Evolutionary conservation across 1,140 invertebrate genomes (phyloP), one percentile per base, ranked within the genome.

Genomic region (Diabrotica undecimpunctata): DNA sequence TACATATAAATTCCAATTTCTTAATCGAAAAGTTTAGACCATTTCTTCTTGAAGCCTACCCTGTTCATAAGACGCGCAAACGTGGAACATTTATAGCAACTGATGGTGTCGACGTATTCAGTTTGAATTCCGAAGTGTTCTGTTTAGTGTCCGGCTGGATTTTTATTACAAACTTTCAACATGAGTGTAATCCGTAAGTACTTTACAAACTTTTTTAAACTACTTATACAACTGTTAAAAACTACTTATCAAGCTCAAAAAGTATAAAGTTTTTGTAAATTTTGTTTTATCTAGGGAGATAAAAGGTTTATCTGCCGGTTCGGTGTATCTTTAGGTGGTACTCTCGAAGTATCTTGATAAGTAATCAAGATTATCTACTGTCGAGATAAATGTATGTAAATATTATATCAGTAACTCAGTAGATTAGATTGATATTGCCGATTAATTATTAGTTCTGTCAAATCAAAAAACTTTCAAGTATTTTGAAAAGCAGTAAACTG

Each of bases 111-210:
- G 8, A 46, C 41, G 41, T 46, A 46, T 46, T 46, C 41, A 46
- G 41, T 46, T 46, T 46, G 41, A 46, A 46, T 10, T 46, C n/a
- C 41, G 8, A 46, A 46, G 25, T n/a, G 41, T 46, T n/a, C 8
- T 10, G 41, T 46, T 8, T 46, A 6, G 41, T 46, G 2, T 46
- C n/a, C 5, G 8, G 8, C 5, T 46, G 8, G 41, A 46, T 10
- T 46, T 46, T 46, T 46, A 46, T 5, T 46, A 5, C 8, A 5
- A 46, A 46, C 41, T 46, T 46, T 46, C 41, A 46, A 10, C 41
- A 46, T 46, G 41, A 46, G 41, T 46, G 41, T 46, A 10, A 46
- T 46, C n/a, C 41, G 41, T 46, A 46, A 46, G 41, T 46, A 46
- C 41, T 6, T 3, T n/a, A 25, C 25, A 25, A 46, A 46, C n/a